These are phyloP conservation scores for Psylliodes chrysocephalus DNA, from an alignment of 2,888 invertebrate genomes.

Conservation along the genomic window DNA sequence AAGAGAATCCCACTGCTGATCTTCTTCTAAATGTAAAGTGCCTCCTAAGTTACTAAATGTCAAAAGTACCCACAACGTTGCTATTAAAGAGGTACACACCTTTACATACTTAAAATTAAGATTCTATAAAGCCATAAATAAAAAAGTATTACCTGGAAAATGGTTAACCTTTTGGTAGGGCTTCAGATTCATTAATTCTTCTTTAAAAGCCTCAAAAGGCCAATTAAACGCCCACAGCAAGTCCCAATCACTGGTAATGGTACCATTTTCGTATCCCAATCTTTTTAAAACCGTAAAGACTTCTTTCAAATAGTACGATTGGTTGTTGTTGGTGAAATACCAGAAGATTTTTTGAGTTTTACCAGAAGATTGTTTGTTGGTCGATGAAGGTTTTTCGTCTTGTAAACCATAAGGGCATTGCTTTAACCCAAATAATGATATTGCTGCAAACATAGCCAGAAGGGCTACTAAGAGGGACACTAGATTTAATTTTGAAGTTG, in stretches of 20 bases:
- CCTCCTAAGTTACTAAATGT: not conserved
- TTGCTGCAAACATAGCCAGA: too few relatives aligned
- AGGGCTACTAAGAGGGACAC: too few relatives aligned
- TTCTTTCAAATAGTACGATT: not conserved
- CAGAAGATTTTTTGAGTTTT: not conserved
- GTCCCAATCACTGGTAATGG: not conserved
- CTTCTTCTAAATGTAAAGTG: not conserved
- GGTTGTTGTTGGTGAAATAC: not conserved
- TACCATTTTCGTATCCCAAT: not conserved
- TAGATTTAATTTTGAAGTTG: too few relatives aligned
- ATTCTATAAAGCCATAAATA: too few relatives aligned
- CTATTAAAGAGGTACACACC: not conserved
- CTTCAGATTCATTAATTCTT: not conserved
- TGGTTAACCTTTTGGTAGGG: slow-evolving; percentile 1
- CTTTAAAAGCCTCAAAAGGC: not conserved
- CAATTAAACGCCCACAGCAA: not conserved
- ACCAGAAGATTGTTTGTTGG: not conserved
- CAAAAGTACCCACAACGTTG: not conserved
- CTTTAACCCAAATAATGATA: too few relatives aligned
- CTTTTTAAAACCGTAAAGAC: not conserved
- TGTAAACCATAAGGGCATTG: too few relatives aligned
- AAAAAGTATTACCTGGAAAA: not conserved
- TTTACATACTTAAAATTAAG: too few relatives aligned
- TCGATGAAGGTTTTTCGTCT: too few relatives aligned
- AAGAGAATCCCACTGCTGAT: too few relatives aligned